Conservation (phyloP, 2,797 vertebrate genomes). For the Oreochromis mossambicus region DNA sequence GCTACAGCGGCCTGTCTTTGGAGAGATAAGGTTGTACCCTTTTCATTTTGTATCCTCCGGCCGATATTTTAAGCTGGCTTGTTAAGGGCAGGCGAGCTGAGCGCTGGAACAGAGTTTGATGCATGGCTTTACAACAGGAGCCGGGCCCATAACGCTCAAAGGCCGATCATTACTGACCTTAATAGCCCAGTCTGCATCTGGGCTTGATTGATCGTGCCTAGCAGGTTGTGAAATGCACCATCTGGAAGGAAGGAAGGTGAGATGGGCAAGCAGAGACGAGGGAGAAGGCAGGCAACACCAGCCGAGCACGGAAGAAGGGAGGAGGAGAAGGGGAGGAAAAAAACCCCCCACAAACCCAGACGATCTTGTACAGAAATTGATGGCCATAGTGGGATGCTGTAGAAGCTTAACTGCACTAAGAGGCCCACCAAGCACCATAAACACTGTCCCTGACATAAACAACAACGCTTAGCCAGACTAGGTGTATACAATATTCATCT, state of each 20-base stretch:
- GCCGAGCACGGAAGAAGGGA: slow-evolving; percentile 72
- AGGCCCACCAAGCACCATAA: slow-evolving; percentile 80
- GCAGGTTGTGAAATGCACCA: slow-evolving; percentile 86
- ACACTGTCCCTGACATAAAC: slow-evolving; percentile 81
- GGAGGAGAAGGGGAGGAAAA: slow-evolving; percentile 23
- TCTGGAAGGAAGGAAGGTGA: slow-evolving; percentile 82
- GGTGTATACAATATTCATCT: slow-evolving; percentile 81
- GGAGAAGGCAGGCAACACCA: slow-evolving; percentile 73
- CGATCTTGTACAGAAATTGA: slow-evolving; percentile 74
- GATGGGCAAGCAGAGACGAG: slow-evolving; percentile 64
- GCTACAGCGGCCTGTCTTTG: slow-evolving; percentile 86
- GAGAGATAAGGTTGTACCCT: slow-evolving; percentile 96
- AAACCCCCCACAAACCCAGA: slow-evolving; percentile 33
- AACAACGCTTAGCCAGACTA: slow-evolving; percentile 80
- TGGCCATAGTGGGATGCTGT: slow-evolving; percentile 76
- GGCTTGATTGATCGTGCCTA: slow-evolving; percentile 81
- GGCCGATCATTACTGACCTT: slow-evolving; percentile 80
- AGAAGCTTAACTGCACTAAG: slow-evolving; percentile 81
- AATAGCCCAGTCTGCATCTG: slow-evolving; percentile 75
- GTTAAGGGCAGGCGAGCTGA: slow-evolving; percentile 80
- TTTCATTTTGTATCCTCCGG: slow-evolving; percentile 91
- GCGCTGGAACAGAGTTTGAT: slow-evolving; percentile 75
- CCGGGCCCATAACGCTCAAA: slow-evolving; percentile 77
- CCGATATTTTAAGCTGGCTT: slow-evolving; percentile 86
- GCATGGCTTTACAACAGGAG: slow-evolving; percentile 75